A percentile compares a stretch with the other conserved stretches of the same genome.
Evolutionary conservation across 1,140 invertebrate species (phyloP).

Genomic region (Aphis gossypii): DNA sequence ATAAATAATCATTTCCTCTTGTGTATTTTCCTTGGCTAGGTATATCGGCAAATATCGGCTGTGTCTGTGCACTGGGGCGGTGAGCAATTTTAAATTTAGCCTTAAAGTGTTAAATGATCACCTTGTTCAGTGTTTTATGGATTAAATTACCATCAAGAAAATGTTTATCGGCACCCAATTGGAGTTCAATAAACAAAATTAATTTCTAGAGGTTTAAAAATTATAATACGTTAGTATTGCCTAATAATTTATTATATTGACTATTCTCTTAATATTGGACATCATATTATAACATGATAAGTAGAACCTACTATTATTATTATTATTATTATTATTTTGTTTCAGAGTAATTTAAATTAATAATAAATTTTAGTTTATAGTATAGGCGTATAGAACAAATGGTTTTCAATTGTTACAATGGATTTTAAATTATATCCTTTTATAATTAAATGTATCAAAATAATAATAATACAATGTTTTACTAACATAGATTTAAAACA

Average conservation of each 20-base stretch:
- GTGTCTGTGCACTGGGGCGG: background rate
- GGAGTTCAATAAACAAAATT: background rate
- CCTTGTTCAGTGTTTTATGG: background rate
- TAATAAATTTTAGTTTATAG: too few relatives aligned
- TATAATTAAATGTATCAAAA: background rate
- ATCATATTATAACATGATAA: background rate
- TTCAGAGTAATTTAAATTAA: background rate
- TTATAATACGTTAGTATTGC: background rate
- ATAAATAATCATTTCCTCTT: conserved; percentile 54
- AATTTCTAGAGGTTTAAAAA: background rate
- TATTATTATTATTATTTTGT: background rate
- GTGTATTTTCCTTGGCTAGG: conserved; percentile 53
- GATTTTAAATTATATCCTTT: background rate
- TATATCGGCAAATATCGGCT: conserved; percentile 45
- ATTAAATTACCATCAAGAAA: background rate
- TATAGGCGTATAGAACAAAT: background rate
- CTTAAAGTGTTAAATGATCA: background rate
- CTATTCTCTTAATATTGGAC: background rate
- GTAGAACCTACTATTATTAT: background rate
- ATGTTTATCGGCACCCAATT: background rate
- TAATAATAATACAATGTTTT: background rate
- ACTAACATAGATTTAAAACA: background rate
- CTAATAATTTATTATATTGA: background rate
- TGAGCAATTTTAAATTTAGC: conserved; percentile 52
- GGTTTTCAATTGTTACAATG: background rate